A percentile compares a stretch with the other conserved stretches of the same genome.
These are phyloP conservation scores for Blennius ocellaris DNA, from an alignment of 2,113 vertebrate species.

Conservation along the genomic window DNA sequence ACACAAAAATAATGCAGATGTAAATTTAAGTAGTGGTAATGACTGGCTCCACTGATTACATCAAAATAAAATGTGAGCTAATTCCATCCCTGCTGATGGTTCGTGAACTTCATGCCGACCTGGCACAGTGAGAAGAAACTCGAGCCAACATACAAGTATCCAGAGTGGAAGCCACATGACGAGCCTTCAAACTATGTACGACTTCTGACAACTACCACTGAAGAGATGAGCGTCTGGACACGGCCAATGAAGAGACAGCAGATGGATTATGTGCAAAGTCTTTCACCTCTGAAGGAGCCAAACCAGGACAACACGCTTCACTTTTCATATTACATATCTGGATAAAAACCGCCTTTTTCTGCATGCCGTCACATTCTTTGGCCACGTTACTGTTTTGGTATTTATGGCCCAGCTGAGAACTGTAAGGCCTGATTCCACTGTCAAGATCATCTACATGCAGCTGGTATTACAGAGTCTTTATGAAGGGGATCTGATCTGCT, in stretches of 20 bases:
- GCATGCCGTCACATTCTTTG: conserved; percentile 34
- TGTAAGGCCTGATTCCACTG: conserved; percentile 29
- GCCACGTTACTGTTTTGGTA: conserved; percentile 39
- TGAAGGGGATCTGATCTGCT: conserved; percentile 31
- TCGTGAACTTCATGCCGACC: conserved; percentile 23
- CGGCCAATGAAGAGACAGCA: conserved; percentile 52
- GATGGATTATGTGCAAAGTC: conserved; percentile 56
- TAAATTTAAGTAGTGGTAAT: background rate
- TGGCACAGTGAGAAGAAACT: conserved; percentile 9
- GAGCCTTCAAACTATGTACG: conserved; percentile 29
- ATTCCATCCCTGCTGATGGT: background rate
- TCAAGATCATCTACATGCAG: conserved; percentile 36
- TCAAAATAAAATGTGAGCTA: background rate
- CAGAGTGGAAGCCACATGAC: conserved; percentile 43
- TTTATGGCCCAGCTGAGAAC: conserved; percentile 54
- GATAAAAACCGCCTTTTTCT: conserved; percentile 29
- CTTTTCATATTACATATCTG: conserved; percentile 48
- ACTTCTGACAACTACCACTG: conserved; percentile 28
- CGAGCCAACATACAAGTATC: conserved; percentile 2
- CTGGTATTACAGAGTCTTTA: conserved; percentile 44
- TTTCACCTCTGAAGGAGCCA: conserved; percentile 37
- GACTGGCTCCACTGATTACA: conserved; percentile 8
- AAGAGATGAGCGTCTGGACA: conserved; percentile 23
- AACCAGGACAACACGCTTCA: conserved; percentile 31
- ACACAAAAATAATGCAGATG: background rate